phyloP scores from a whole-genome alignment of 64 coral and sea anemone species.

The Pachyseris speciosa region DNA sequence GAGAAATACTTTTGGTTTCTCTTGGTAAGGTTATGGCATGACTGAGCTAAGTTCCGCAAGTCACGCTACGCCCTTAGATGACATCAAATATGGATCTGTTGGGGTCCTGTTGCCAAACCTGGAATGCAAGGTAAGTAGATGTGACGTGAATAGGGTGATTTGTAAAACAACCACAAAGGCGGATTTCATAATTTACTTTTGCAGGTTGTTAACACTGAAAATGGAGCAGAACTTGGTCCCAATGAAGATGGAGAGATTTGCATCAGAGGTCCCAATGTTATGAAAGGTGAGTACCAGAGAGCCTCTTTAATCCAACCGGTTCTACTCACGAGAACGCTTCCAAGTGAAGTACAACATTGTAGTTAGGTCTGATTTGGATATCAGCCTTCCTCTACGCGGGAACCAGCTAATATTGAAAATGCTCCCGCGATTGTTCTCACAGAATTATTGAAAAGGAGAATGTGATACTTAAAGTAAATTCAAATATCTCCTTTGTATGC shows the following conservation, averaged over 20 bases:
- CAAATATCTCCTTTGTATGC: neutral
- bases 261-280: constrained; percentile 83
- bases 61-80: constrained; percentile 25
- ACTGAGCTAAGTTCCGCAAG: constrained; percentile 68
- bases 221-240: constrained; percentile 59
- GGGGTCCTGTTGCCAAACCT: constrained; percentile 81
- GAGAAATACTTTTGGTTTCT: neutral
- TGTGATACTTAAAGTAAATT: too few relatives aligned
- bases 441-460: too few relatives aligned
- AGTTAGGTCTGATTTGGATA: too few relatives aligned
- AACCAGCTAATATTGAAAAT: too few relatives aligned
- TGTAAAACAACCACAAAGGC: neutral
- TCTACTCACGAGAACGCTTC: too few relatives aligned
- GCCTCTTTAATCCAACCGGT: neutral
- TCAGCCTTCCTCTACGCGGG: too few relatives aligned
- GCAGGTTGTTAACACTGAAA: constrained; percentile 69
- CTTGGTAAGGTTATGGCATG: constrained; percentile 76
- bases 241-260: constrained; percentile 93
- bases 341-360: too few relatives aligned
- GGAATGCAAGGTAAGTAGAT: constrained; percentile 70
- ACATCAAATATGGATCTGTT: constrained; percentile 66
- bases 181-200: neutral
- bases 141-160: neutral
- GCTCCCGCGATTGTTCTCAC: too few relatives aligned
- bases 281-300: constrained; percentile 71